These are phyloP conservation scores for Drosophila oshimai DNA, from an alignment of 1,140 invertebrate species.

Conservation along the genomic window DNA sequence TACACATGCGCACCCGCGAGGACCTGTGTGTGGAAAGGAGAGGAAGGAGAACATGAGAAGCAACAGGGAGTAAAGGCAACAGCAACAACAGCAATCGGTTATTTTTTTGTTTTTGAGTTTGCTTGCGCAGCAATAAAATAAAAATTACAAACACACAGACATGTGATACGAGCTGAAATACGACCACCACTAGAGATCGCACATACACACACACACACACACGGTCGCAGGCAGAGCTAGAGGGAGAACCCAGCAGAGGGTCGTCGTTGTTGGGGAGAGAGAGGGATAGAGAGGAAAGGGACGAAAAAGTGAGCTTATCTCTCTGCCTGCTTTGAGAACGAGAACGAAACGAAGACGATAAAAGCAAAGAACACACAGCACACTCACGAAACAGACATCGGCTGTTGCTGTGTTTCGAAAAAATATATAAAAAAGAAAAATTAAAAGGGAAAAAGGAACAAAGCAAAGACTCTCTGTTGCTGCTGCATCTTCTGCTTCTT, in stretches of 20 bases:
- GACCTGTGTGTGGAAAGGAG: not conserved
- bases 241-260: not conserved
- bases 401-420: slow-evolving; percentile 48
- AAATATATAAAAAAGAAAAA: slow-evolving; percentile 28
- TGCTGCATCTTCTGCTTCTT: not conserved
- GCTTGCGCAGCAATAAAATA: slow-evolving; percentile 67
- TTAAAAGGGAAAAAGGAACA: slow-evolving; percentile 14
- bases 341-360: slow-evolving; percentile 52
- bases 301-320: slow-evolving; percentile 62
- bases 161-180: slow-evolving; percentile 64
- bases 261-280: slow-evolving; percentile 2
- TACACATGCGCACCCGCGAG: slow-evolving; percentile 2
- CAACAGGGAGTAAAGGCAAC: slow-evolving; percentile 10
- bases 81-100: slow-evolving; percentile 5
- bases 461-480: not conserved
- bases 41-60: slow-evolving; percentile 1
- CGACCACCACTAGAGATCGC: slow-evolving; percentile 59
- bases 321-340: slow-evolving; percentile 42
- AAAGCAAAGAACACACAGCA: slow-evolving; percentile 66
- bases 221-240: slow-evolving; percentile 8
- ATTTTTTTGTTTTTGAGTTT: slow-evolving; percentile 25
- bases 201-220: slow-evolving; percentile 9
- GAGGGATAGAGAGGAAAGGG: slow-evolving; percentile 28
- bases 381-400: slow-evolving; percentile 12
- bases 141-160: slow-evolving; percentile 52